Base-by-base conservation (phyloP, 2,797 vertebrate species). In the Pantherophis alleghaniensis region DNA sequence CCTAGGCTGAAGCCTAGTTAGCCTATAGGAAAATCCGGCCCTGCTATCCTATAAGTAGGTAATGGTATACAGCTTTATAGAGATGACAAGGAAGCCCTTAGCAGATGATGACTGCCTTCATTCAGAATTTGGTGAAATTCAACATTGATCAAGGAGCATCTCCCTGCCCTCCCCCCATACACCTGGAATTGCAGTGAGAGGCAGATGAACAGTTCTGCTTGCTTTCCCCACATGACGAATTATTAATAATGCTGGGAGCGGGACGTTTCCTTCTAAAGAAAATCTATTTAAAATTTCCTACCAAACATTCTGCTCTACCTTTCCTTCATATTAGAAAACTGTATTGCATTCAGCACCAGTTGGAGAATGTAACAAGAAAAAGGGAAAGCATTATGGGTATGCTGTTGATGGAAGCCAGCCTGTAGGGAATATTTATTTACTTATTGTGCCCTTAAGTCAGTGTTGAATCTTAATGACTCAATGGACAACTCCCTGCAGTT, bases 71-170 rank as follows among this genome's bases (percentile, higher is more conserved):
- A 13, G 32, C 59, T 74, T 90, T 83, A 24, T 55, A 51, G 26
- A 90, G 88, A 90, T 14, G 16, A 24, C 53, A 55, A 61, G 32
- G 59, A 24, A n/a, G 47, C 37, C 12, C 56, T 83, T 91, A 66
- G 51, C 51, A 26, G 79, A 42, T 90, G 91, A 92, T 87, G 86
- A 51, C 28, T 57, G 66, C 47, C 53, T 89, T 59, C 24, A 56
- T n/a, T 79, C 79, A 60, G 56, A 56, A 69, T 90, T 28, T 88
- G 69, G 60, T 92, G 56, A 92, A 87, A 92, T 51, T 20, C 83
- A 88, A 86, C 83, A 90, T 28, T 79, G 88, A 90, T 83, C 47
- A 87, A 55, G 47, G 28, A 87, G 56, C 28, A 87, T n/a, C 59
- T 47, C 20, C 86, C 91, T 56, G 16, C 3, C 88, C 53, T 18